These are phyloP conservation scores for Zygogramma bicolorata DNA, from an alignment of 2,888 invertebrate species.

Conservation along the genomic window DNA sequence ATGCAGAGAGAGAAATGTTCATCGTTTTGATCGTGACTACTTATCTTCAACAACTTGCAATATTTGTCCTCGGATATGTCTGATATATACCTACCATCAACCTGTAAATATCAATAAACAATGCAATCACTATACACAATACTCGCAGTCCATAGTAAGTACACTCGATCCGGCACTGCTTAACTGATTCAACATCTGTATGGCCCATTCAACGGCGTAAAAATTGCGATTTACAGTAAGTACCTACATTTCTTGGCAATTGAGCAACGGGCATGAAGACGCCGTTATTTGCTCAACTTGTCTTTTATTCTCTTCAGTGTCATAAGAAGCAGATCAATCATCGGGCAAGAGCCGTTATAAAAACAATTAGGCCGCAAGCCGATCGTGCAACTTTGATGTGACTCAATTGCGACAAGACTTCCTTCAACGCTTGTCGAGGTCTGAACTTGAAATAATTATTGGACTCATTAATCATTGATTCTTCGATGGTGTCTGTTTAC, in stretches of 20 bases:
- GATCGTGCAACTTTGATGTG: not conserved
- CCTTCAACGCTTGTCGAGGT: not conserved
- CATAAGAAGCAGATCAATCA: not conserved
- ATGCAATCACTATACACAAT: too few relatives aligned
- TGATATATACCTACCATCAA: too few relatives aligned
- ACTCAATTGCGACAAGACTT: not conserved
- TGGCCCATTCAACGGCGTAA: not conserved
- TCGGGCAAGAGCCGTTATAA: not conserved
- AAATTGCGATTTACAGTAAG: not conserved
- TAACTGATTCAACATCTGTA: not conserved
- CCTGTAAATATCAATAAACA: too few relatives aligned
- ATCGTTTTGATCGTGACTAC: too few relatives aligned
- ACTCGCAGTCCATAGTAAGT: too few relatives aligned
- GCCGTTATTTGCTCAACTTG: not conserved
- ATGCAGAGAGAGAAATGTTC: too few relatives aligned
- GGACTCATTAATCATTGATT: too few relatives aligned
- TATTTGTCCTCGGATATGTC: too few relatives aligned
- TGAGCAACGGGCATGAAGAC: not conserved
- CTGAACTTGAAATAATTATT: too few relatives aligned
- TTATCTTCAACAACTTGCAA: too few relatives aligned
- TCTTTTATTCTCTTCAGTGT: not conserved
- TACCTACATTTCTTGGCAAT: not conserved
- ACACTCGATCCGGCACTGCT: not conserved
- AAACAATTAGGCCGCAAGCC: not conserved
- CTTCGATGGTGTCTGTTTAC: too few relatives aligned